Percentiles rank a stretch among this genome's conserved stretches.
Evolutionary conservation across 2,797 vertebrate genomes (phyloP).

Genomic region (Sibirionetta formosa): DNA sequence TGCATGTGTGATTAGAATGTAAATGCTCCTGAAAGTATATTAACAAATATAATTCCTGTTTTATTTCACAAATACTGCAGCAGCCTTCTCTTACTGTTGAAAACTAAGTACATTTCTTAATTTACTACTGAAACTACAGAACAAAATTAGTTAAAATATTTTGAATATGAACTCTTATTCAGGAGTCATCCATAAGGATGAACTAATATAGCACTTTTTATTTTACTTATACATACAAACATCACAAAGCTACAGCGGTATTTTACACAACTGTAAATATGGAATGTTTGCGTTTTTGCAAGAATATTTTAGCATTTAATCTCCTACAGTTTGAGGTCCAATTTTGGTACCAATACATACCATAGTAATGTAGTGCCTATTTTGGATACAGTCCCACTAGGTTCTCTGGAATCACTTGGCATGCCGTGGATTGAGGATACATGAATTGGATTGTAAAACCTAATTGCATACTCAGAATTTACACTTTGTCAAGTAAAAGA

Average conservation of each 20-base stretch:
- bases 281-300: neutral
- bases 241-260: neutral
- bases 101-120: conserved; percentile 8
- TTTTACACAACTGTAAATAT: neutral
- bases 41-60: conserved; percentile 32
- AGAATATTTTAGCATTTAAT: neutral
- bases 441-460: neutral
- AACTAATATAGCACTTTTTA: neutral
- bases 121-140: neutral
- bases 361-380: neutral
- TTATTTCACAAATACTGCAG: conserved; percentile 22
- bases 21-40: conserved; percentile 43
- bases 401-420: neutral
- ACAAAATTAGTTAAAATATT: conserved; percentile 5
- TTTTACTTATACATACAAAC: neutral
- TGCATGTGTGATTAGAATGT: conserved; percentile 53
- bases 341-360: neutral
- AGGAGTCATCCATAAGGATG: neutral
- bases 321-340: neutral
- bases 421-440: neutral
- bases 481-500: neutral
- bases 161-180: neutral
- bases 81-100: neutral
- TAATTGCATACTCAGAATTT: neutral
- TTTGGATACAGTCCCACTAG: neutral